Evolutionary conservation across 2,888 invertebrate genomes (phyloP).

Genomic region (Siphonodentalium dalli): DNA sequence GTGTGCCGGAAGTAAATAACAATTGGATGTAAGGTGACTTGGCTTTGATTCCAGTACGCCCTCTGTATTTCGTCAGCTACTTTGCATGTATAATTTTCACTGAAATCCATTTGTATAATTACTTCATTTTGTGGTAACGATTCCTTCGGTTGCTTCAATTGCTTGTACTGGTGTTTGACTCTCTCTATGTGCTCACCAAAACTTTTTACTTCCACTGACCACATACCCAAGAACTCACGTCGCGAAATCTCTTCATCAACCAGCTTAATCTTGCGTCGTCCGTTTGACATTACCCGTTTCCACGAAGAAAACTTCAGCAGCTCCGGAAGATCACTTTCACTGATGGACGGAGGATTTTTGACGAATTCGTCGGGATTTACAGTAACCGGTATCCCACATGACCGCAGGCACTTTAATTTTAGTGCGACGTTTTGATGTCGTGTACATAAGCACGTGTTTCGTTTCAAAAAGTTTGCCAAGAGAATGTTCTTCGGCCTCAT

Average conservation of each 20-base stretch:
- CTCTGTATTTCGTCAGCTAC: slow-evolving; percentile 27
- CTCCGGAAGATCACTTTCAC: slow-evolving; percentile 10
- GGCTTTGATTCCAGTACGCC: slow-evolving; percentile 24
- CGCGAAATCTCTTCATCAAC: slow-evolving; percentile 9
- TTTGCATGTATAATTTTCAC: slow-evolving; percentile 29
- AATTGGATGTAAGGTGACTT: slow-evolving; percentile 25
- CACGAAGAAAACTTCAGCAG: slow-evolving; percentile 10
- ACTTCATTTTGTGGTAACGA: slow-evolving; percentile 19
- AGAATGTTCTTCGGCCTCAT: slow-evolving; percentile 20
- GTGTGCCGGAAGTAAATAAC: slow-evolving; percentile 17
- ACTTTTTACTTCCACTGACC: not conserved
- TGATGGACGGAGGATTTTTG: slow-evolving; percentile 3
- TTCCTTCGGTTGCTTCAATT: slow-evolving; percentile 11
- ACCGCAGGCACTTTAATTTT: slow-evolving; percentile 6
- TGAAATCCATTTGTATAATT: slow-evolving; percentile 31
- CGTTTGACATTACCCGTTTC: slow-evolving; percentile 23
- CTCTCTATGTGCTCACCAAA: slow-evolving; percentile 17
- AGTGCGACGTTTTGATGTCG: slow-evolving; percentile 27
- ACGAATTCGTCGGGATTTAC: slow-evolving; percentile 23
- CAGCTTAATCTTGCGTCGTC: slow-evolving; percentile 20
- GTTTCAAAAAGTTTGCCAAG: slow-evolving; percentile 11
- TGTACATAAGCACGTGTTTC: slow-evolving; percentile 23
- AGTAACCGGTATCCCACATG: slow-evolving; percentile 12
- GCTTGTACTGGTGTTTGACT: slow-evolving; percentile 13
- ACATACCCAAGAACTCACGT: slow-evolving; percentile 3